phyloP scores from a whole-genome alignment of 2,113 vertebrate genomes.

The Triplophysa siluroides region DNA sequence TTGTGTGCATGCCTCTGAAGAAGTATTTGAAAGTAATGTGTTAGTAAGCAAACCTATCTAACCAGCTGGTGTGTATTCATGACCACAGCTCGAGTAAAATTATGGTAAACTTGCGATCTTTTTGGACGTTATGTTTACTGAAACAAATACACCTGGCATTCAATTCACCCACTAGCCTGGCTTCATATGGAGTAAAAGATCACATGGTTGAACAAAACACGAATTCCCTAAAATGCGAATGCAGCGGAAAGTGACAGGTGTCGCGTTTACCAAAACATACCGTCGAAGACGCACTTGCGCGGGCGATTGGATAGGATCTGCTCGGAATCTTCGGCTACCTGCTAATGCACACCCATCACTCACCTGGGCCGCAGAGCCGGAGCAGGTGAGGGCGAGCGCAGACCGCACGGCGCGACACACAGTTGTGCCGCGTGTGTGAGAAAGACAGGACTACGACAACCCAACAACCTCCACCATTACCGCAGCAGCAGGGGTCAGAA shows the following conservation, averaged over 20 bases:
- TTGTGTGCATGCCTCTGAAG: background rate
- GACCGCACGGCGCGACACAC: conserved; percentile 28
- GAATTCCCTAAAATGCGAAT: conserved; percentile 22
- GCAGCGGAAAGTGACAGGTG: conserved; percentile 19
- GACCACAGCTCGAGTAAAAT: background rate
- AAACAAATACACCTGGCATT: conserved; percentile 1
- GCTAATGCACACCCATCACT: conserved; percentile 42
- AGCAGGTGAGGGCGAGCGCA: conserved; percentile 1
- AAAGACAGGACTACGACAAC: conserved; percentile 55
- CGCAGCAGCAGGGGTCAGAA: conserved; percentile 76
- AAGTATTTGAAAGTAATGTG: background rate
- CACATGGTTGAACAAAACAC: background rate
- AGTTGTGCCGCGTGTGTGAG: conserved; percentile 1
- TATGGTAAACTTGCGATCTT: background rate
- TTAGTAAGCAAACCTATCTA: background rate
- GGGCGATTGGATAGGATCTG: conserved; percentile 15
- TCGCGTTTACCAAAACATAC: background rate
- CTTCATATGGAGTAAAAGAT: conserved; percentile 32
- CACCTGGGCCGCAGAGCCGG: conserved; percentile 36
- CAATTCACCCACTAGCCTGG: conserved; percentile 21
- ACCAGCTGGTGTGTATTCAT: background rate
- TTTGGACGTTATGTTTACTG: conserved; percentile 3
- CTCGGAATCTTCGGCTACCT: conserved; percentile 40
- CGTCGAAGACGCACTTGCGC: conserved; percentile 6
- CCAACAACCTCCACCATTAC: conserved; percentile 69